Evolutionary conservation across 2,113 vertebrate genomes (phyloP), one percentile per base, ranked within the genome.

Genomic region (Oncorhynchus tshawytscha): DNA sequence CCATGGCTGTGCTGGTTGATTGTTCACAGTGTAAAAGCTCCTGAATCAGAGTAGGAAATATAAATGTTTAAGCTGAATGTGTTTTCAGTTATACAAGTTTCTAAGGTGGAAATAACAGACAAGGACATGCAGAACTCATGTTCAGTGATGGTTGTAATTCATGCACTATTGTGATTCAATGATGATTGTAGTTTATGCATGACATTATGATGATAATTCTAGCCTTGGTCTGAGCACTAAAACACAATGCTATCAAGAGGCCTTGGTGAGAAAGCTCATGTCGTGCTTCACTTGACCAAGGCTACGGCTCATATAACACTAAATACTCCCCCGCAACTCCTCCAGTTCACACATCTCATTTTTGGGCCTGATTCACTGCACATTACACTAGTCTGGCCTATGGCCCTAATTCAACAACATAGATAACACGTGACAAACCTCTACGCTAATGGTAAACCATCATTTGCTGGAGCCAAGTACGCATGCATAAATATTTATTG

Each of bases 1-100:
- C 16, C n/a, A 71, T 66, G 3, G 27, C 16, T 18, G 54, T 75
- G 48, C 71, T 65, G 45, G 59, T 22, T 62, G 59, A 62, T 70
- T 27, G 59, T 60, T 79, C 81, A 82, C 73, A 78, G 71, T 12
- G 49, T 48, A 57, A 72, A 74, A 80, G 68, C 54, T 34, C 77
- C 76, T 84, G 73, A 57, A 70, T 74, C 85, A 87, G 87, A n/a
- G 78, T 81, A 71, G 34, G 59, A 84, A 0, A 75, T 25, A 82
- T 5, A 25, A 54, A 27, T 69, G 66, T 11, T 64, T 7, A n/a
- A 22, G 60, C 16, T 25, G 9, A 22, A 64, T 64, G 11, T 64
- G 20, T n/a, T 25, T 29, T 68, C 67, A 31, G 25, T 31, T 34
- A 68, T 68, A 29, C 15, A 29, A 68, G 27, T 39, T 72, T 80